phyloP scores from a whole-genome alignment of 1,140 invertebrate genomes.

The Cotesia typhae region DNA sequence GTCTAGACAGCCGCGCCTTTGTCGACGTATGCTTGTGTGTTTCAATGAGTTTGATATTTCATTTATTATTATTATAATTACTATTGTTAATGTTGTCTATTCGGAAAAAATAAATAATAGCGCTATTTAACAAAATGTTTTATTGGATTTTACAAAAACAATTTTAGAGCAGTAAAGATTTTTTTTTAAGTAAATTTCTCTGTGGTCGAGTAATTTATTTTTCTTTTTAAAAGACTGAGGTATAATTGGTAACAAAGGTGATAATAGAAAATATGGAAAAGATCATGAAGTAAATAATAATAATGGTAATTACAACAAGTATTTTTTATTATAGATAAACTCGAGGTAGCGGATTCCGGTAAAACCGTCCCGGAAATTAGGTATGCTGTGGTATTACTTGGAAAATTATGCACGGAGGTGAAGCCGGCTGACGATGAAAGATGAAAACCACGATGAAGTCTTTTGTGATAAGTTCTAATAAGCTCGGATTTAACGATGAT shows the following conservation, averaged over 20 bases:
- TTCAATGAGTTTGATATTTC: background rate
- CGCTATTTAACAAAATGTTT: too few relatives aligned
- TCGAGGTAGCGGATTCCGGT: background rate
- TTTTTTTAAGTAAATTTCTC: too few relatives aligned
- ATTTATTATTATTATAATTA: slow-evolving; percentile 1
- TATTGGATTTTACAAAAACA: too few relatives aligned
- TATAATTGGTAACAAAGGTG: too few relatives aligned
- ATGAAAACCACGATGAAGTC: slow-evolving; percentile 18
- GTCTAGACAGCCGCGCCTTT: slow-evolving; percentile 33
- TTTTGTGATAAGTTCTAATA: slow-evolving; percentile 24
- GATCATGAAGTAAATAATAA: too few relatives aligned
- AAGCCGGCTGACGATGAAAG: background rate
- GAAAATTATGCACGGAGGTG: slow-evolving; percentile 14
- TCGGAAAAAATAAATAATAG: background rate
- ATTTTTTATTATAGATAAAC: too few relatives aligned
- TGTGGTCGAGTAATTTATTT: background rate
- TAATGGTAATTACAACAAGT: too few relatives aligned
- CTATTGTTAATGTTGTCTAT: background rate
- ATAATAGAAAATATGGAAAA: too few relatives aligned
- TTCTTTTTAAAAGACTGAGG: too few relatives aligned
- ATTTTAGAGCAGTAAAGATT: too few relatives aligned
- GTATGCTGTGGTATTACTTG: background rate
- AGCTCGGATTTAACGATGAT: slow-evolving; percentile 5
- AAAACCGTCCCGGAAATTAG: slow-evolving; percentile 1
- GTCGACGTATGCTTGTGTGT: slow-evolving; percentile 6